Base-by-base conservation (phyloP, 2,113 vertebrate genomes). In the Tenrec ecaudatus region DNA sequence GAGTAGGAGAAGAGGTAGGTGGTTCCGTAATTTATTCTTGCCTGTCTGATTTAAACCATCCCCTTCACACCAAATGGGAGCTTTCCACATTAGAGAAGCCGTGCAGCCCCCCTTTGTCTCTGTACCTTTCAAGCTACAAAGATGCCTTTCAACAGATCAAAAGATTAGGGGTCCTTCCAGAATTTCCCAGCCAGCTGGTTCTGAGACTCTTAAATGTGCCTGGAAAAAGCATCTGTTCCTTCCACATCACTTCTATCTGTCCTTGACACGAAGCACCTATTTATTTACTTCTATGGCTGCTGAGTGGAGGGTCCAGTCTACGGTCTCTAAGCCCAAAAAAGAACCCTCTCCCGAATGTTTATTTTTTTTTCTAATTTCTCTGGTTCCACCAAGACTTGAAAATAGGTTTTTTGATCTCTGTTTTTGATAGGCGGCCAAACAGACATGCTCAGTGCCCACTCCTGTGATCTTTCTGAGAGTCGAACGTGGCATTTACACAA, bases 131-230 rank as follows among this genome's bases (percentile, higher is more conserved):
- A 94, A 84, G 53, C 82, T 86, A 76, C 83, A 93, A 96, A 77
- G 82, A 93, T 88, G 78, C 38, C 83, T 93, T 93, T 68, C 86
- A 93, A 88, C 53, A 93, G 94, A 94, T 90, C 77, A 93, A 95
- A 96, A 96, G 95, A 96, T 90, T 88, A 94, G 93, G 80, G 77
- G 81, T 93, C 90, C 86, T 92, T 94, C 94, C 91, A 93, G 88
- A 94, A 89, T 94, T 91, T 86, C 60, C 47, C 90, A 92, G 92
- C 93, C 86, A 95, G 95, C 94, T 95, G 86, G 87, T 69, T 93
- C 78, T 89, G 81, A 82, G 88, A 79, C 95, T 84, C 93, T 93
- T 82, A 78, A 94, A 85, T 53, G 77, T 89, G 80, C 36, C 86
- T 92, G 83, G 66, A 82, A 93, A 95, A 94, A 92, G 88, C 92